A percentile compares a stretch with the other conserved stretches of the same genome.
Evolutionary conservation across 2,797 vertebrate genomes (phyloP).

Genomic region (Pantherophis vulpinus): DNA sequence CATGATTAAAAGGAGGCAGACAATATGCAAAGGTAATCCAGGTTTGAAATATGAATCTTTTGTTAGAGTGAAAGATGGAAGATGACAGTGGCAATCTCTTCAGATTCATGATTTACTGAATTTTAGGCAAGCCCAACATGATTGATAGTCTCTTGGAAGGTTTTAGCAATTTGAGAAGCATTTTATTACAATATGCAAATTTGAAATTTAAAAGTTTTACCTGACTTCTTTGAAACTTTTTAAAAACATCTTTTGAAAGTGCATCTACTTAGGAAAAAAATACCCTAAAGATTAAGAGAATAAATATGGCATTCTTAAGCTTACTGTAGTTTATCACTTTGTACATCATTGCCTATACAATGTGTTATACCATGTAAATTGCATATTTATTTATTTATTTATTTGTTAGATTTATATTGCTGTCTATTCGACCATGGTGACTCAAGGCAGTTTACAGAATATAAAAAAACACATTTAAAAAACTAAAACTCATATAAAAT

Average conservation of each 20-base stretch:
- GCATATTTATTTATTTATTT: not conserved
- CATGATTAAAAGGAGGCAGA: constrained; percentile 63
- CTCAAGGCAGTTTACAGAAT: too few relatives aligned
- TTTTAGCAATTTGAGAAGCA: constrained; percentile 54
- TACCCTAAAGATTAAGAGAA: constrained; percentile 18
- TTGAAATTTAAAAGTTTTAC: constrained; percentile 53
- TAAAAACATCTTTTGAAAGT: constrained; percentile 25
- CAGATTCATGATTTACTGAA: constrained; percentile 64
- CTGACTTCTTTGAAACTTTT: constrained; percentile 44
- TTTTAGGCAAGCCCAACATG: constrained; percentile 55
- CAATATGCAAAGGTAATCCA: constrained; percentile 58
- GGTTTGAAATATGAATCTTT: constrained; percentile 64
- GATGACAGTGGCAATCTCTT: constrained; percentile 65
- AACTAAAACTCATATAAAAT: too few relatives aligned
- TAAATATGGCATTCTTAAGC: constrained; percentile 8
- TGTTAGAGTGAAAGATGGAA: constrained; percentile 52
- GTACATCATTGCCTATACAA: not conserved
- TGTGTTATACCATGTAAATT: constrained; percentile 21
- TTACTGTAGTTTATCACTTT: constrained; percentile 22
- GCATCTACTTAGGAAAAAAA: constrained; percentile 40
- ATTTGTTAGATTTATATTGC: too few relatives aligned
- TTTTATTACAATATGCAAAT: constrained; percentile 47
- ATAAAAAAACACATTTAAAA: too few relatives aligned
- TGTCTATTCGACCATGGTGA: too few relatives aligned
- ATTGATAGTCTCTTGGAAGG: constrained; percentile 52